These are phyloP conservation scores for Ciconia maguari DNA, from an alignment of 2,113 vertebrate genomes.

Conservation along the genomic window DNA sequence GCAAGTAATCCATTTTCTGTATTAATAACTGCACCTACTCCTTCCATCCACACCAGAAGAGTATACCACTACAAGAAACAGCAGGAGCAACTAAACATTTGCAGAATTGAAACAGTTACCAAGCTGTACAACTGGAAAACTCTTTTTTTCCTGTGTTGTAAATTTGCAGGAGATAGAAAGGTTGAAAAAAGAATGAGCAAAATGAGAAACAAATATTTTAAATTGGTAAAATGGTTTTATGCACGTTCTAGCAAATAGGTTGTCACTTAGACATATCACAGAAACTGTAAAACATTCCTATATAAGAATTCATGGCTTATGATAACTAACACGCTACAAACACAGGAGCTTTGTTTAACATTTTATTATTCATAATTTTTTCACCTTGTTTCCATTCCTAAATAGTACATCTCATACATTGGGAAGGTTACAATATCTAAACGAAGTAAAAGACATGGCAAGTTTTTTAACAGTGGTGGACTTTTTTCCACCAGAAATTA, in stretches of 20 bases:
- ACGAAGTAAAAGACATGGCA: not conserved
- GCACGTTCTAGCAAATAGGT: not conserved
- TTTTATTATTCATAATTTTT: not conserved
- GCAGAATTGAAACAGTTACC: not conserved
- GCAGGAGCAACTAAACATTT: not conserved
- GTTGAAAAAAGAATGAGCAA: not conserved
- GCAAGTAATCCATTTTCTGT: not conserved
- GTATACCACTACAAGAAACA: not conserved
- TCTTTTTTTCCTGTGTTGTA: not conserved
- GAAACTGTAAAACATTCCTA: not conserved
- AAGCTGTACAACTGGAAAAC: not conserved
- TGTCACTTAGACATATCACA: not conserved
- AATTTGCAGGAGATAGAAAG: not conserved
- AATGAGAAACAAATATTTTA: not conserved
- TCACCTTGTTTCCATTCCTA: not conserved
- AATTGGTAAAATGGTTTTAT: not conserved
- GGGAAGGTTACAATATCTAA: not conserved
- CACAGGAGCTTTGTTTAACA: not conserved
- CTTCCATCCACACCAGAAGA: not conserved
- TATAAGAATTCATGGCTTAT: not conserved
- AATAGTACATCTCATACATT: not conserved
- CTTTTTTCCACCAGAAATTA: not conserved
- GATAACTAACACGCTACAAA: not conserved
- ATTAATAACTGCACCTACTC: not conserved
- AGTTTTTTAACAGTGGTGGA: not conserved